These are phyloP conservation scores for Sericinus montela DNA, from an alignment of 2,888 invertebrate genomes.

Conservation along the genomic window DNA sequence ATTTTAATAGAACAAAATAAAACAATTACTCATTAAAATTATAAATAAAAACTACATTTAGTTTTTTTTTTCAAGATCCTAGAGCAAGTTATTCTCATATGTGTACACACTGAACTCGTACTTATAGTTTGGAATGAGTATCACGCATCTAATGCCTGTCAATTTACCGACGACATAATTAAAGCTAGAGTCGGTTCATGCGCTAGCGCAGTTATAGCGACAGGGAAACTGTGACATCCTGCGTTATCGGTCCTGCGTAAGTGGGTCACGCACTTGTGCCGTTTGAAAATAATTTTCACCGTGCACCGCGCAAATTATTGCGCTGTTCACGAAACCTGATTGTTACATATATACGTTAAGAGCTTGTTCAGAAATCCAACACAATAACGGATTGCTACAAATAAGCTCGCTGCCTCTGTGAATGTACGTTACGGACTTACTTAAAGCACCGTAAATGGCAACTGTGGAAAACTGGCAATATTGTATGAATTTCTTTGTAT, in stretches of 20 bases:
- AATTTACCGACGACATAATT: slow-evolving; percentile 8
- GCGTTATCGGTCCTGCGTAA: slow-evolving; percentile 61
- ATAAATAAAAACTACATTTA: too few relatives aligned
- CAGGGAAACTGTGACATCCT: slow-evolving; percentile 69
- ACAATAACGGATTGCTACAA: slow-evolving; percentile 10
- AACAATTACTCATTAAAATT: too few relatives aligned
- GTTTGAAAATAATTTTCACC: slow-evolving; percentile 73
- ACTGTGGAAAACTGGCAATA: neutral
- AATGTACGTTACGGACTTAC: neutral
- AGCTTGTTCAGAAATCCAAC: slow-evolving; percentile 12
- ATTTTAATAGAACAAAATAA: too few relatives aligned
- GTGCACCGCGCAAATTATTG: slow-evolving; percentile 36
- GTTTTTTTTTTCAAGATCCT: too few relatives aligned
- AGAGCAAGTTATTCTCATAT: too few relatives aligned
- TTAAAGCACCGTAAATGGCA: neutral
- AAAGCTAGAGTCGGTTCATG: slow-evolving; percentile 18
- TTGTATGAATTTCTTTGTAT: neutral
- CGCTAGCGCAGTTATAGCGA: slow-evolving; percentile 26
- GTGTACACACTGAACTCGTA: too few relatives aligned
- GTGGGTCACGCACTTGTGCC: slow-evolving; percentile 59
- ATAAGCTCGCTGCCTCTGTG: neutral
- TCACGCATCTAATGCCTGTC: neutral
- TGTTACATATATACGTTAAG: neutral
- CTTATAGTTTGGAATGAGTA: too few relatives aligned
- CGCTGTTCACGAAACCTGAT: slow-evolving; percentile 42